Conservation (phyloP, 92 coral and sea anemone genomes). For the Parazoanthus atlanticus region DNA sequence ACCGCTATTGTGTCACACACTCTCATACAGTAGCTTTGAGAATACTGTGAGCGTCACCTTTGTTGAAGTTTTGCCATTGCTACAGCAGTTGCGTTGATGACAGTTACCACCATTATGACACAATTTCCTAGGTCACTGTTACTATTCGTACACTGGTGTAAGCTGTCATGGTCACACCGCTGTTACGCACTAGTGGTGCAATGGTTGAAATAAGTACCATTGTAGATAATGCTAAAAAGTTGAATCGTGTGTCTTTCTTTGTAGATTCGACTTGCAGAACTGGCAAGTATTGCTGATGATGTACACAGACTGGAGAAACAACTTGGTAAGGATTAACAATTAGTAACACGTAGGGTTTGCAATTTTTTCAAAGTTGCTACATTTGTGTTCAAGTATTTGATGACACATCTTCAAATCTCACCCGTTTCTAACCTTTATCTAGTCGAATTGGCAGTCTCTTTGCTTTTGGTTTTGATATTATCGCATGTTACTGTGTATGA, state of each 20-base stretch:
- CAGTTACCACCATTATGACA: too few species aligned
- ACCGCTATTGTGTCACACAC: neutral
- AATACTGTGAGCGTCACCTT: neutral
- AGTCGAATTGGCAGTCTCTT: neutral
- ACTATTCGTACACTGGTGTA: neutral
- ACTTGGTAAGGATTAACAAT: slow-evolving; percentile 60
- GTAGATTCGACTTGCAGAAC: slow-evolving; percentile 73
- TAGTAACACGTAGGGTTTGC: neutral
- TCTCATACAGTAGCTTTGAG: neutral
- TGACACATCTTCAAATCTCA: neutral
- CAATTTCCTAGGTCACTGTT: neutral
- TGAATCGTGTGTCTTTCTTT: neutral
- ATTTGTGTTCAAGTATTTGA: neutral
- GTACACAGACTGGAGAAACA: slow-evolving; percentile 73
- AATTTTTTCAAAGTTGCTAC: neutral
- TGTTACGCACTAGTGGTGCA: neutral
- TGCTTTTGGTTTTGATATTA: neutral
- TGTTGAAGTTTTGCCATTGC: neutral
- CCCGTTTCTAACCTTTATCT: neutral
- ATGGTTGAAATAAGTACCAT: neutral
- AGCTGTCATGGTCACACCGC: neutral
- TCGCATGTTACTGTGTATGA: too few species aligned
- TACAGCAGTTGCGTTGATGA: neutral
- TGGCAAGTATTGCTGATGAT: slow-evolving; percentile 70
- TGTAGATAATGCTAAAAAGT: neutral